Evolutionary conservation across 2,113 vertebrate genomes (phyloP), one percentile per base, ranked within the genome.

Genomic region (Fregata magnificens): DNA sequence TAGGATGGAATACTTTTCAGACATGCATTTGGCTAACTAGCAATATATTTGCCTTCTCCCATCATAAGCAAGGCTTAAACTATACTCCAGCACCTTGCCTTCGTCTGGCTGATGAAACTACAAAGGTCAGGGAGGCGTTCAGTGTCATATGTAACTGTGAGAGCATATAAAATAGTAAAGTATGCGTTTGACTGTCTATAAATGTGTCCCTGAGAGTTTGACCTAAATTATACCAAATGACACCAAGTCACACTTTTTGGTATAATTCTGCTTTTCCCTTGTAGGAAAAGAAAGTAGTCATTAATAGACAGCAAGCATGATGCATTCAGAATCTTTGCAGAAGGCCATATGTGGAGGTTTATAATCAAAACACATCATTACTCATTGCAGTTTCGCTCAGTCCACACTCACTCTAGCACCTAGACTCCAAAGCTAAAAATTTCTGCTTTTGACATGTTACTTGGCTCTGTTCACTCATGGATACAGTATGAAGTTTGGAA

Each of bases 281-380:
- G 14, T 36, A 58, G 44, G 52, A 73, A 53, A 74, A 95, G 17
- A 62, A 49, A 92, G 25, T 17, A 63, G n/a, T 65, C 62, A 32
- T 86, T 92, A 96, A 53, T 29, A 90, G 66, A 45, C 50, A 95
- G 70, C 53, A 89, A 78, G 45, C 13, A 40, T 45, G 59, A 80
- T 70, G 20, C 32, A 34, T 78, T 78, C 38, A 62, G 50, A 80
- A 67, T 93, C 50, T 66, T 66, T 96, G 79, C 79, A 95, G 86
- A 80, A 82, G 70, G 38, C 90, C 67, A 85, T 89, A 93, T 92
- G 67, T 83, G 87, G 78, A 82, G n/a, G 84, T 74, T 93, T 93
- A 81, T 92, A 93, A 95, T 90, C 90, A 88, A 77, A 95, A 92
- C 82, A 87, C 67, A 38, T 92, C 92, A 81, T 97, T 93, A 93